Base-by-base conservation (phyloP, 1,140 invertebrate genomes). In the Coenobita brevimanus region DNA sequence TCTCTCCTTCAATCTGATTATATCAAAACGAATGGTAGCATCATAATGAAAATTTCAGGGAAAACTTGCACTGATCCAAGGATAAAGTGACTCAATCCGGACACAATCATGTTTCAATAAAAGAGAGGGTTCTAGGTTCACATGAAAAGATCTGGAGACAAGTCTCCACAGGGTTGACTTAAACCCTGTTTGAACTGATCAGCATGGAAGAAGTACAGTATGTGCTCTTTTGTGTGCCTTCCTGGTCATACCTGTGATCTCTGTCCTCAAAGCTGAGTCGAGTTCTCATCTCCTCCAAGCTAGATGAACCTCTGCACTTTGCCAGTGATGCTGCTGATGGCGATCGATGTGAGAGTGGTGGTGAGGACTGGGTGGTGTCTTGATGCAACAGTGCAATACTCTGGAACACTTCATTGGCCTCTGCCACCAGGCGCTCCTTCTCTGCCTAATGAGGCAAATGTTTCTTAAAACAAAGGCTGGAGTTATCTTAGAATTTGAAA, bases 391-490 rank as follows among this genome's bases (percentile, higher is more conserved):
- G 15, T 6, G 84, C 84, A 30, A 80, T 80, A 43, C 84, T 87
- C 76, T 87, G 84, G 64, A 87, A 87, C 33, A 81, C 76, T 46
- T 73, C 84, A 30, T 87, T 87, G 17, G 84, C 84, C 27, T 87
- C 84, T 13, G 84, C 84, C 43, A 87, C 76, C 60, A 87, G 27
- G 2, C 50, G 64, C 46, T 87, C 76, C 36, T 69, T 67, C 24
- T 64, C 84, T 38, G 84, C 17, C 75, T 87, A 54, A 10, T 2
- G n/a, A 15, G 43, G 36, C 17, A 43, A 8, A 38, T 43, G n/a
- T 78, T 24, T n/a, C n/a, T 27, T 50, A 46, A 17, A 27, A n/a
- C 4, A n/a, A 17, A 6, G 0, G 27, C 67, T 71, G 67, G 8
- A 8, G 6, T 3, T 33, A 33, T 71, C 3, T 71, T 33, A 33